Base-by-base conservation (phyloP, 2,113 vertebrate species). In the Telmatochromis brachygnathus region DNA sequence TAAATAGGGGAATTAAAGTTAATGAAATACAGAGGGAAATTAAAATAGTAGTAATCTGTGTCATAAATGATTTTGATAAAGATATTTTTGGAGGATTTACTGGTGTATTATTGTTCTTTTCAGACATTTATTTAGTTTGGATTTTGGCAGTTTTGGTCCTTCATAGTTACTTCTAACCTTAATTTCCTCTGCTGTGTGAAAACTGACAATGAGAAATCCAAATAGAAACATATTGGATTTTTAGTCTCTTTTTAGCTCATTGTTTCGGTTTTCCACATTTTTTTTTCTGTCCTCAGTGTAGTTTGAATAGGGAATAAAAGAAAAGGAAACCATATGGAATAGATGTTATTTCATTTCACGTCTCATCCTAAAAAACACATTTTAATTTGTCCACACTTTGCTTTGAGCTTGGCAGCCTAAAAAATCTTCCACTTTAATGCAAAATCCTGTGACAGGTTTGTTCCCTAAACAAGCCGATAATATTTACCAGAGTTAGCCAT, bases 91-190 rank as follows among this genome's bases (percentile, higher is more conserved):
- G n/a, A 23, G 35, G 12, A 70, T 70, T 70, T 42, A 9, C 11
- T 42, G 2, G 65, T 23, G n/a, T 70, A 6, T 70, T 42, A 14
- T 42, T 70, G n/a, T 70, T 42, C 21, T 23, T 23, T 70, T 42
- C 12, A 42, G 35, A 42, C n/a, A 9, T 70, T 70, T 70, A 70
- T 42, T 42, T 70, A 70, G 13, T 70, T 70, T 70, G n/a, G 12
- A 70, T 70, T 70, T 70, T 6, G 65, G n/a, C 37, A 70, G 7
- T 42, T 70, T 70, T 42, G n/a, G 37, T 65, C 60, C 19, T n/a
- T 65, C 0, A 14, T 21, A 42, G n/a, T 70, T 70, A 15, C 2
- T 70, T 42, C 12, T 42, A 70, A 42, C 37, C 37, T 70, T 2
- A 65, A 70, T 42, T 42, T 1, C 12, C 7, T 42, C 7, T 70